Evolutionary conservation across 1,140 invertebrate species (phyloP).

Genomic region (Drosophila nigrodunni): DNA sequence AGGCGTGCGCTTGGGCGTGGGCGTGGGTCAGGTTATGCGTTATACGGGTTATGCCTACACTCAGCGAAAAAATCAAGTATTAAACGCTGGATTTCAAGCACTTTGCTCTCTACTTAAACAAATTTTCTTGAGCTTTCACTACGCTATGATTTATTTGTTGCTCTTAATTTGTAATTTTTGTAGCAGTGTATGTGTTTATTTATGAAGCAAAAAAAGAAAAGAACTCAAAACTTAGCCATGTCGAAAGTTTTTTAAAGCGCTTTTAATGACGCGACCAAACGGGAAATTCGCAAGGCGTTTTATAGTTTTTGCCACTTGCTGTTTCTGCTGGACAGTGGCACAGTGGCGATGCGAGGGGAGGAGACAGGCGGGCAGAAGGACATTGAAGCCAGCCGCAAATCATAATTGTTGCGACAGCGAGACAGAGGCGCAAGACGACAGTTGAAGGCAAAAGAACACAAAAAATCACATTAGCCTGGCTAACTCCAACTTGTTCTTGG

Average conservation of each 20-base stretch:
- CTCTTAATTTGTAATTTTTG: no score
- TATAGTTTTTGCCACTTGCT: conserved; percentile 15
- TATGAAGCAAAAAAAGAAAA: background rate
- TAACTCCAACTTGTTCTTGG: conserved; percentile 12
- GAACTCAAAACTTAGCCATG: conserved; percentile 18
- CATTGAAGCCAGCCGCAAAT: conserved; percentile 66
- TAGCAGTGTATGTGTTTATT: background rate
- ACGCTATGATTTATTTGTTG: no score
- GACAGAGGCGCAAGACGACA: background rate
- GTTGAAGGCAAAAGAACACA: conserved; percentile 26
- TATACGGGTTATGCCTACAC: no score
- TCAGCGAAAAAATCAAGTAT: no score
- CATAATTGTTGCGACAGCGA: conserved; percentile 70
- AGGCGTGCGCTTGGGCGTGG: no score
- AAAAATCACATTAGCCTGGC: conserved; percentile 70
- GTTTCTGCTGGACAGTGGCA: conserved; percentile 14
- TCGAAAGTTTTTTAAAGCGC: conserved; percentile 48
- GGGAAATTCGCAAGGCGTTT: conserved; percentile 35
- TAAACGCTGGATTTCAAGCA: no score
- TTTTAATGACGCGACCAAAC: conserved; percentile 49
- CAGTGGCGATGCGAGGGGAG: background rate
- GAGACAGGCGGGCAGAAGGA: background rate
- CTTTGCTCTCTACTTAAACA: no score
- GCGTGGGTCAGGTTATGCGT: no score
- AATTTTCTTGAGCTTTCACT: no score